Evolutionary conservation across 2,888 invertebrate species (phyloP), one percentile per base, ranked within the genome.

Genomic region (Lycia hirtaria): DNA sequence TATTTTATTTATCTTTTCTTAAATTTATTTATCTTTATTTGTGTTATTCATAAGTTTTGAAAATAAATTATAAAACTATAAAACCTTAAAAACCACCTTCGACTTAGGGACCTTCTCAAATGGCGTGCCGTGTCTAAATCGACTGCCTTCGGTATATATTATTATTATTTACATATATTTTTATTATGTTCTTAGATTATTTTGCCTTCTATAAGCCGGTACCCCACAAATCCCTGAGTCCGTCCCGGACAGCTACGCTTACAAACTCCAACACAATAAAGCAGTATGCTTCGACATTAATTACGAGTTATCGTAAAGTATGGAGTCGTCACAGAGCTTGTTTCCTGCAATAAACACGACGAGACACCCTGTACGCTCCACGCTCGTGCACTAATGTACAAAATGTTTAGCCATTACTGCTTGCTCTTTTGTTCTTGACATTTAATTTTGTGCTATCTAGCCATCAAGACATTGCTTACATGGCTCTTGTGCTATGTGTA

Each of bases 231-330:
- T 2, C 19, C 56, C 63, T 65, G 2, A 50, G 15, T 67, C 4
- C 67, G 28, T 41, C 49, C 44, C 48, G 48, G 10, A 3, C 9
- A 45, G 45, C 66, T 64, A 58, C 38, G 56, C 60, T 55, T 55
- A 63, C 58, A 62, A 63, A 56, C 65, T 62, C 61, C 72, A 72
- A 77, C 68, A 83, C 81, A 83, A 83, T 85, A 84, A 83, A 87
- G 82, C 81, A 76, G 78, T 77, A 75, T 76, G 78, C 76, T 73
- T 73, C 71, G 80, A 83, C 86, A 83, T 87, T 87, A 85, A 87
- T 87, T 84, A 86, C 81, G 75, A 83, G 75, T 81, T 85, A 85
- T 86, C 81, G 81, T 83, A 83, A 85, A 83, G 78, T 76, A 79
- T 75, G 78, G 65, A 69, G 73, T 72, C 66, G 64, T 65, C 73